Base-by-base conservation (phyloP, 64 coral and sea anemone genomes). In the Porites lutea region DNA sequence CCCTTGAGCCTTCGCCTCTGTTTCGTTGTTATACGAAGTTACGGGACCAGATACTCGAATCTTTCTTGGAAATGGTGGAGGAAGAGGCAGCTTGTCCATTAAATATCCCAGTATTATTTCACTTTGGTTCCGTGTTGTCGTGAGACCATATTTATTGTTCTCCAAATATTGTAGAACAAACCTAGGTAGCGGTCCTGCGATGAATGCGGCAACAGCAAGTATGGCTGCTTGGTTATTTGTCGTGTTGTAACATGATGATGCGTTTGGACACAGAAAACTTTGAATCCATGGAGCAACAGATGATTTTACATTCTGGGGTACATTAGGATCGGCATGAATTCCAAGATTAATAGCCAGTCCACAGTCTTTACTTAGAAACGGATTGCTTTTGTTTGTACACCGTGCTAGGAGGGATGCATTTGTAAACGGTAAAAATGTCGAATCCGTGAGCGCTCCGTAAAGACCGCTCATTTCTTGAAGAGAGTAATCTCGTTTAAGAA, bases 51-150 rank as follows among this genome's bases (percentile, higher is more conserved):
- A 46, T 3, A 92, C 91, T 20, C 48, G 82, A 45, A 87, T 14
- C 46, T 82, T 82, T 6, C 12, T 55, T 15, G 20, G 13, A 18
- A 43, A 79, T 6, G 44, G 21, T 37, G 88, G 82, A 14, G 82
- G 91, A 0, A 92, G 43, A 12, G 54, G 55, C 16, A 92, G 72
- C 47, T 87, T 76, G 0, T 58, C 19, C 72, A 92, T 92, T 4
- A 78, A 2, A 77, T 93, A 93, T 46, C 91, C 91, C 52, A 87
- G 62, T 4, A 62, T 60, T 52, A 93, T 47, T 14, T 93, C 73
- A 10, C 65, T 78, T 74, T 78, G 82, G 6, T 22, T 47, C 13
- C 60, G 71, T 20, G 82, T 69, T 8, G 58, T 72, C 2, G 75
- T 67, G 18, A 93, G 73, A 0, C 91, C 91, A 65, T 70, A 87